Percentiles rank a stretch among this genome's conserved stretches.
Evolutionary conservation across 53 echinoderm and acorn worm genomes (phyloP).

Genomic region (Henricia sp.): DNA sequence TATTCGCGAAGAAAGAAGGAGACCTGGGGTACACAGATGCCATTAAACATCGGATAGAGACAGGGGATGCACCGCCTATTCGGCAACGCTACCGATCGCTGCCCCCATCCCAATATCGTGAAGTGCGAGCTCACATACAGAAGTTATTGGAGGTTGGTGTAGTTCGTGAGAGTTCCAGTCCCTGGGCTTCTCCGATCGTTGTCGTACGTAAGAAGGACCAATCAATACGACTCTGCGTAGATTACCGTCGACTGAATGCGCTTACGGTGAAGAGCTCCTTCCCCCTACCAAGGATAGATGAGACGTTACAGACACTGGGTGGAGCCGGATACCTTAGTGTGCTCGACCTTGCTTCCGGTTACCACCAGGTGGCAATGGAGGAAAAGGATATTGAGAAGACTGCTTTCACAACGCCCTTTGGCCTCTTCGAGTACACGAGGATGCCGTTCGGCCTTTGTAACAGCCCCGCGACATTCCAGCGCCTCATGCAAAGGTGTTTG

Average conservation of each 20-base stretch:
- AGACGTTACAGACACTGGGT: constrained; percentile 51
- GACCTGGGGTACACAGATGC: constrained; percentile 19
- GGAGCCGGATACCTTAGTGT: constrained; percentile 50
- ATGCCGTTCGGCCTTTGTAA: constrained; percentile 42
- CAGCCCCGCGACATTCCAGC: constrained; percentile 41
- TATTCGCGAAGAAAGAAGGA: constrained; percentile 10
- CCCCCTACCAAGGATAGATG: constrained; percentile 48
- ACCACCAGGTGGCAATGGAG: constrained; percentile 40
- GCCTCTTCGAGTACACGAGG: constrained; percentile 33
- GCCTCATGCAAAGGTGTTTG: constrained; percentile 56
- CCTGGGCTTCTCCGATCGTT: constrained; percentile 55
- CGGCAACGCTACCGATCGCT: constrained; percentile 40
- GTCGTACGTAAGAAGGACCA: constrained; percentile 47
- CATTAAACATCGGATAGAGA: constrained; percentile 49
- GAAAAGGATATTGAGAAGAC: constrained; percentile 62
- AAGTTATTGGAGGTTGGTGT: too few relatives aligned
- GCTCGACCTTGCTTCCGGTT: constrained; percentile 63
- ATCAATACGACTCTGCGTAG: constrained; percentile 17
- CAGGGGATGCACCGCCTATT: constrained; percentile 39
- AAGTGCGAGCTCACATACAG: too few relatives aligned
- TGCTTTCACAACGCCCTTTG: constrained; percentile 54
- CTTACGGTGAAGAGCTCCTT: constrained; percentile 29
- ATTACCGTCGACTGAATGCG: constrained; percentile 42
- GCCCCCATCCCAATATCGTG: constrained; percentile 24
- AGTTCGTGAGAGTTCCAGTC: constrained; percentile 32